A percentile compares a stretch with the other conserved stretches of the same genome.
These are phyloP conservation scores for Pocillopora grandis DNA, from an alignment of 92 coral and sea anemone genomes.

Conservation along the genomic window DNA sequence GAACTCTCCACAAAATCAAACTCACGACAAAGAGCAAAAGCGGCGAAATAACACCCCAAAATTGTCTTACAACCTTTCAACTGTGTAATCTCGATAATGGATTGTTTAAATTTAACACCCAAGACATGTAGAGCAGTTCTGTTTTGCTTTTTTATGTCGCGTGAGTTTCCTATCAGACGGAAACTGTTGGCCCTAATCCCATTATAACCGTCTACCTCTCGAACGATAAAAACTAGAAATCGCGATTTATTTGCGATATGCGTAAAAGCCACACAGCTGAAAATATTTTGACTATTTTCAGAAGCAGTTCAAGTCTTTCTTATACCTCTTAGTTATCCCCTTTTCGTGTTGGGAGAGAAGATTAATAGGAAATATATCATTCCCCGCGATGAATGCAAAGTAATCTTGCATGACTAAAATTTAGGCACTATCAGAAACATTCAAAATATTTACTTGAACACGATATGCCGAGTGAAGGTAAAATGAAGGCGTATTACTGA, in stretches of 20 bases:
- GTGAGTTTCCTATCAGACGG: slow-evolving; percentile 41
- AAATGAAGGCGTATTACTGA: background rate
- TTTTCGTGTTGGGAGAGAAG: too few relatives aligned
- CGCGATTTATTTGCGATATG: slow-evolving; percentile 5
- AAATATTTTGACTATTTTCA: background rate
- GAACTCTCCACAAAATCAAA: background rate
- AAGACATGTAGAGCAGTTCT: background rate
- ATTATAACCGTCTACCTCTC: slow-evolving; percentile 16
- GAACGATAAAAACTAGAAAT: slow-evolving; percentile 8
- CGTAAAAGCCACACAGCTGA: background rate
- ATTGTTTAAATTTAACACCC: background rate
- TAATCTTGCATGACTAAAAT: slow-evolving; percentile 2
- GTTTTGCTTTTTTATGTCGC: slow-evolving; percentile 17
- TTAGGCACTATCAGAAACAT: background rate
- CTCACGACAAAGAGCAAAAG: slow-evolving; percentile 6
- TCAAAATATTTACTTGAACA: background rate
- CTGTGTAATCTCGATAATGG: background rate
- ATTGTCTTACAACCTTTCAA: background rate
- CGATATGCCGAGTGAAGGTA: background rate
- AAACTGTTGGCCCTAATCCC: slow-evolving; percentile 22
- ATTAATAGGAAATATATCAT: background rate
- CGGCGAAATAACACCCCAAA: background rate
- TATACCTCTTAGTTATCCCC: background rate
- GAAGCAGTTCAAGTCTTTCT: background rate
- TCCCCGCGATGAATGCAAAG: background rate